Base-by-base conservation (phyloP, 2,113 vertebrate species). In the Synodontis membranacea region DNA sequence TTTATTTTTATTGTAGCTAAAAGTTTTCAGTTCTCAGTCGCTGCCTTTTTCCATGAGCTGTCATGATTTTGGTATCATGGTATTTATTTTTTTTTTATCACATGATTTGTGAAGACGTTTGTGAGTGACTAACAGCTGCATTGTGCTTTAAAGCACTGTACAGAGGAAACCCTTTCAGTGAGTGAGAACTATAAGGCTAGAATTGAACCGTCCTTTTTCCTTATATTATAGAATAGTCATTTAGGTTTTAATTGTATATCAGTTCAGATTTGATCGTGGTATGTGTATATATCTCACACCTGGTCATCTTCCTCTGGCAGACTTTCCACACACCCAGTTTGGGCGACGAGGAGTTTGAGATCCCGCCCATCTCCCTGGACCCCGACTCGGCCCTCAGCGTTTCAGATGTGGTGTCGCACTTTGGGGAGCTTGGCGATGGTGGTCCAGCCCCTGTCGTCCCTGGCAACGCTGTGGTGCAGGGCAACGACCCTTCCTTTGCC, bases 281-380 rank as follows among this genome's bases (percentile, higher is more conserved):
- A 0, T 72, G 17, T 46, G 9, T 31, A 2, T 48, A 15, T 31
- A 50, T 44, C 46, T 37, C 3, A 78, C n/a, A 79, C 75, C 3
- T 0, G 3, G 23, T 19, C 44, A 86, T 82, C 19, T 34, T 82
- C 28, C n/a, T 58, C 56, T 60, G 68, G 2, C 91, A 97, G 97
- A 97, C 96, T 1, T 98, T 97, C 92, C 96, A 97, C 93, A 97
- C 97, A 0, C 97, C 97, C 81, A 97, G 96, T 90, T 92, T 97
- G 50, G 97, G 97, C 17, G 97, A 98, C 93, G 97, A 98, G 89
- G 97, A 97, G 91, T 97, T 98, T 44, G 97, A 98, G 93, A 98
- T 98, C 72, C 97, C 97, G 0, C 96, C 97, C 88, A 97, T 97
- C 88, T 96, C 97, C 0, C 88, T 98, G 93, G 97, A 97, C 88